Evolutionary conservation across 2,113 vertebrate genomes (phyloP).

Genomic region (Galemys pyrenaicus): DNA sequence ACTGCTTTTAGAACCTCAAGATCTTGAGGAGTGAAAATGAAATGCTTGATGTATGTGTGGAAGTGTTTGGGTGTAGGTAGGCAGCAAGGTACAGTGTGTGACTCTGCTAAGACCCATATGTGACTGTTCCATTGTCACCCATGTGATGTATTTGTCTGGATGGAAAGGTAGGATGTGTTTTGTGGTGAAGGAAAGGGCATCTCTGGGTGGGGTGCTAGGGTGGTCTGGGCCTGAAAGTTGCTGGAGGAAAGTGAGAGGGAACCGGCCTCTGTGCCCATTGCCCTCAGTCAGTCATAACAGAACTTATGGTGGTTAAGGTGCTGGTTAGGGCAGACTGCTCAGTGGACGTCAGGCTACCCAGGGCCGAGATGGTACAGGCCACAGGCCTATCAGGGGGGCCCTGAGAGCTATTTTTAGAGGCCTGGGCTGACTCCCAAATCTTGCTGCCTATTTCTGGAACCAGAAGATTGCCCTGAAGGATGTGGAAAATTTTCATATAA

Average conservation of each 20-base stretch:
- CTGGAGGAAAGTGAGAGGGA: neutral
- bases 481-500: conserved; percentile 70
- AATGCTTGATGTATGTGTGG: fast-evolving
- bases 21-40: neutral
- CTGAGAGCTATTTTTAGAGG: conserved; percentile 83
- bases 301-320: conserved; percentile 60
- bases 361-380: conserved; percentile 69
- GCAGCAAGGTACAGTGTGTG: too few relatives aligned
- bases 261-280: neutral
- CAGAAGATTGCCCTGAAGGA: conserved; percentile 82
- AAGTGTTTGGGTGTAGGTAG: neutral
- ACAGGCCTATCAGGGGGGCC: conserved; percentile 72
- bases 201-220: neutral
- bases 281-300: neutral
- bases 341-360: conserved; percentile 42
- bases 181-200: neutral
- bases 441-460: conserved; percentile 82
- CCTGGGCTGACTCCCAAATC: conserved; percentile 83
- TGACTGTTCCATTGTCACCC: neutral
- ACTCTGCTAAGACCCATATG: fast-evolving
- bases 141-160: fast-evolving
- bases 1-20: neutral
- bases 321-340: neutral
- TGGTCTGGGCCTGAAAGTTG: neutral
- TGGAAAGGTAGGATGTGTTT: fast-evolving